Evolutionary conservation across 2,113 vertebrate genomes (phyloP).

Genomic region (Hemichromis elongatus): DNA sequence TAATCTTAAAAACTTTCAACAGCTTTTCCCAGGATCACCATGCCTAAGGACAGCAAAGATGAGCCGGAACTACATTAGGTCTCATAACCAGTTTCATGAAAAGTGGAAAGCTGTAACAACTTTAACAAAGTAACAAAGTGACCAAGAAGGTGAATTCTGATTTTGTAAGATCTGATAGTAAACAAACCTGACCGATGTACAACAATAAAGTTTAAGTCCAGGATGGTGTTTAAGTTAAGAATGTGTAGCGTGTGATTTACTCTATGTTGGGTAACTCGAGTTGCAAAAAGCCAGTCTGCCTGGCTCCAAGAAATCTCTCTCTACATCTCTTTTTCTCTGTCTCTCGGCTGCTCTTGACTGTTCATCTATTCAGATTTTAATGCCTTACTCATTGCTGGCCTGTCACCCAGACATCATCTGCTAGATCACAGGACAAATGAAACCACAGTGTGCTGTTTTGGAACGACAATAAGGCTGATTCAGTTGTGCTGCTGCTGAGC

Average conservation of each 20-base stretch:
- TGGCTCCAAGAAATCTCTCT: background rate
- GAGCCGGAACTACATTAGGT: background rate
- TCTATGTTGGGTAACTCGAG: background rate
- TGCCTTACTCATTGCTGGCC: background rate
- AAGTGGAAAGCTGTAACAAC: background rate
- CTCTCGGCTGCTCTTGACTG: background rate
- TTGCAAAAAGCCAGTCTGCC: background rate
- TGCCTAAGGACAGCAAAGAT: background rate
- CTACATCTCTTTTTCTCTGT: background rate
- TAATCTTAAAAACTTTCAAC: background rate
- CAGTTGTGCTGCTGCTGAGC: background rate
- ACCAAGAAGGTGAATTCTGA: background rate
- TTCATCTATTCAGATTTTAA: conserved; percentile 18
- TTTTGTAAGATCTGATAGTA: background rate
- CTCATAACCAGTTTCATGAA: background rate
- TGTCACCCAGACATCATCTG: conserved; percentile 8
- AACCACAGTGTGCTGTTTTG: background rate
- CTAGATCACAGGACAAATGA: conserved; percentile 24
- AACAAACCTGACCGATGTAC: background rate
- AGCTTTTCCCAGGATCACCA: background rate
- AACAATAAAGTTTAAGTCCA: background rate
- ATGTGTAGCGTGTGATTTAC: background rate
- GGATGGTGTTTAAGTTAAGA: background rate
- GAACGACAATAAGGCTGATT: conserved; percentile 26
- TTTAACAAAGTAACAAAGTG: background rate